Base-by-base conservation (phyloP, 2,797 vertebrate species). In the Acipenser oxyrinchus region DNA sequence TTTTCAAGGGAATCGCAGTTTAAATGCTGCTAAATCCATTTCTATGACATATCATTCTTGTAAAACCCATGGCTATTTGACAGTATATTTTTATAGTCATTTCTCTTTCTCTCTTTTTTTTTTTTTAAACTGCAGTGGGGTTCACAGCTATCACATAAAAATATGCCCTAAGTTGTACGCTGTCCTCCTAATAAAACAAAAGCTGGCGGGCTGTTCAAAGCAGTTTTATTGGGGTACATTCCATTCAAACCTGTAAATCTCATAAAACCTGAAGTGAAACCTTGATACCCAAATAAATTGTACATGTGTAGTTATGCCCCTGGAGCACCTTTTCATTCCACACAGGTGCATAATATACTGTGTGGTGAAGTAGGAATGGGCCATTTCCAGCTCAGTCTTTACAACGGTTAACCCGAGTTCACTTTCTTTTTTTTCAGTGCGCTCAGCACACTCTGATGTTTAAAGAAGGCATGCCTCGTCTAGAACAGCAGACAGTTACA, bases 171-270 rank as follows among this genome's bases (percentile, higher is more conserved):
- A 70, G 69, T 74, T 78, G 74, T 73, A 70, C 69, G 68, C 76
- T 69, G 74, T 77, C 69, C 68, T 67, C 72, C 69, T 72, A 78
- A 79, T 84, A 87, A 83, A 86, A 84, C 23, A 55, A 74, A 86
- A 76, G 81, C 78, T 83, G 74, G 72, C 68, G 67, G 72, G 76
- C 53, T 72, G 81, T 86, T 87, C 81, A 84, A 86, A 87, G 85
- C 68, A 23, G 68, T 72, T 88, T 87, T 86, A 86, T 78, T 81
- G 79, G 76, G 70, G 75, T 71, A 67, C 86, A 89, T 88, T 89
- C 84, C 83, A 81, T 75, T 78, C 72, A 52, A 57, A 87, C 81
- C 83, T 77, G 79, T 87, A 87, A 88, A 87, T 86, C 83, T 83
- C 79, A 79, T 63, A 71, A 80, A 81, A 83, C 82, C 78, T 71